Evolutionary conservation across 1,140 invertebrate genomes (phyloP).

Genomic region (Drosophila sproati): DNA sequence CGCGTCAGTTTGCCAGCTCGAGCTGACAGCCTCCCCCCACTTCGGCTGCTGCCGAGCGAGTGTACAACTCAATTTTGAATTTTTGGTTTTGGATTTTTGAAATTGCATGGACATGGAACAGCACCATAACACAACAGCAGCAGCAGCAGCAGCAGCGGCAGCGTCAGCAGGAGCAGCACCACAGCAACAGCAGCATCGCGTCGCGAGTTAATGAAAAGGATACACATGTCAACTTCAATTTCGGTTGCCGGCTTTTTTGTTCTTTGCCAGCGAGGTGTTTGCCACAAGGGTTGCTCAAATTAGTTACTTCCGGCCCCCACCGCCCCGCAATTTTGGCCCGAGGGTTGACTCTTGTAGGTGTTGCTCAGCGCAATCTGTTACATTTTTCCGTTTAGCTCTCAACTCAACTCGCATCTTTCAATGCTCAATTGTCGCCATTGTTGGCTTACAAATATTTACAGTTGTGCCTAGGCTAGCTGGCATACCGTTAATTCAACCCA

Average conservation of each 20-base stretch:
- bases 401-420: conserved; percentile 9
- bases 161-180: conserved; percentile 24
- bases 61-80: conserved; percentile 83
- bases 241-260: conserved; percentile 56
- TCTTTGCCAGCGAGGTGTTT: conserved; percentile 62
- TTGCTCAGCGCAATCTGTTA: conserved; percentile 76
- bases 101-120: conserved; percentile 53
- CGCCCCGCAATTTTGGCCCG: conserved; percentile 14
- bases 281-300: conserved; percentile 80
- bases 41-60: not conserved
- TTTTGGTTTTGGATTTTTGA: conserved; percentile 61
- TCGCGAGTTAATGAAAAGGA: conserved; percentile 84
- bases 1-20: conserved; percentile 74
- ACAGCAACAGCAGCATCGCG: conserved; percentile 43
- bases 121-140: conserved; percentile 37
- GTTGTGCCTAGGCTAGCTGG: conserved; percentile 49
- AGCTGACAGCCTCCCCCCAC: conserved; percentile 67
- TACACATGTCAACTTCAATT: conserved; percentile 84
- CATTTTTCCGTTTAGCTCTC: conserved; percentile 60
- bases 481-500: conserved; percentile 61
- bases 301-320: conserved; percentile 68
- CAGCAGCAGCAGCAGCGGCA: conserved; percentile 23
- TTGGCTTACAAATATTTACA: conserved; percentile 76
- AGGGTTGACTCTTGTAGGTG: conserved; percentile 69
- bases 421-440: conserved; percentile 61